Evolutionary conservation across 2,888 invertebrate genomes (phyloP).

Genomic region (Adelognathus sp.): DNA sequence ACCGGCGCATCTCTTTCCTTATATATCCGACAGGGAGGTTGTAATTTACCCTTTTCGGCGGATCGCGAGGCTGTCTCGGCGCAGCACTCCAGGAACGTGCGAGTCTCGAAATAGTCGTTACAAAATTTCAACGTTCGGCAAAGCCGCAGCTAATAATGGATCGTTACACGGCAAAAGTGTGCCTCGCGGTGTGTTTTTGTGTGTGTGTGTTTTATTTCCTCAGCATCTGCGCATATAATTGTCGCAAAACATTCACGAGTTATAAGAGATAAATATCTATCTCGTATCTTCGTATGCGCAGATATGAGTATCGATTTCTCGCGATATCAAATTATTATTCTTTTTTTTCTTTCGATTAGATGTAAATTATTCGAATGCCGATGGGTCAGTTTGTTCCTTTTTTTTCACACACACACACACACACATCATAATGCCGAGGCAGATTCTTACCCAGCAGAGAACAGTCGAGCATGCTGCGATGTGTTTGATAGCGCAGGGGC

Average conservation of each 20-base stretch:
- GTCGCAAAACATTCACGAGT: background rate
- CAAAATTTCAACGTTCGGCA: slow-evolving; percentile 29
- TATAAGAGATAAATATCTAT: background rate
- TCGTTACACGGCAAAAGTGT: slow-evolving; percentile 28
- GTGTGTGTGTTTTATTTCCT: too few relatives aligned
- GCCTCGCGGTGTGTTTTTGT: too few relatives aligned
- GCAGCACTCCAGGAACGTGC: background rate
- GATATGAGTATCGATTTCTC: background rate
- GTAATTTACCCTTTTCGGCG: slow-evolving; percentile 44
- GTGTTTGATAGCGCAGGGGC: background rate
- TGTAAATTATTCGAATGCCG: slow-evolving; percentile 16
- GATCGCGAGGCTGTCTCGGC: background rate
- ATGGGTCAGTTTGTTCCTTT: background rate
- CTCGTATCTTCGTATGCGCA: background rate
- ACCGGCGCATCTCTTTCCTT: background rate
- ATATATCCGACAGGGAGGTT: slow-evolving; percentile 30
- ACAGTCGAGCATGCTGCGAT: too few relatives aligned
- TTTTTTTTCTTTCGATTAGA: background rate
- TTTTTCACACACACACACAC: background rate
- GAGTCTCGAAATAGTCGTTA: slow-evolving; percentile 41
- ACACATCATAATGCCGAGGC: slow-evolving; percentile 19
- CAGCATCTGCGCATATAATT: background rate
- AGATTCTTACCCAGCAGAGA: background rate
- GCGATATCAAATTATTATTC: background rate
- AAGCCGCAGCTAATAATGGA: slow-evolving; percentile 47